phyloP scores from a whole-genome alignment of 2,113 vertebrate genomes.

The Vireo altiloquus region DNA sequence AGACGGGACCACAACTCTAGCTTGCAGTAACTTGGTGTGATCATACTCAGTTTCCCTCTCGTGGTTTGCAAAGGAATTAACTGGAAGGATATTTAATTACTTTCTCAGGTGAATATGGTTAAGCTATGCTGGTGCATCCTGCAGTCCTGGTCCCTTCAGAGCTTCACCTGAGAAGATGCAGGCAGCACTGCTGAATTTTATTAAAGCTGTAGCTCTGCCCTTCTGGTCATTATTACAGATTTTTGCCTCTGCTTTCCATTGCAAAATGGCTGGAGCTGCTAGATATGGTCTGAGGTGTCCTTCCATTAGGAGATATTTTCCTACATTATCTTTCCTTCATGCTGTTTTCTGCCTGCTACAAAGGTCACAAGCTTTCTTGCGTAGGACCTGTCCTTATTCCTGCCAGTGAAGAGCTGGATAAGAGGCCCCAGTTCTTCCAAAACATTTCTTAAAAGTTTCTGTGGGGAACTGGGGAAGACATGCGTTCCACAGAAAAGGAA shows the following conservation, averaged over 20 bases:
- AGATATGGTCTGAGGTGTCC: neutral
- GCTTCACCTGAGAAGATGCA: neutral
- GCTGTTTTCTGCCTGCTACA: neutral
- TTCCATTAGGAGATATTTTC: neutral
- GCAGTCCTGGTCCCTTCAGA: neutral
- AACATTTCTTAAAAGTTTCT: neutral
- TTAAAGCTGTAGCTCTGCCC: neutral
- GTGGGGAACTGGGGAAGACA: neutral
- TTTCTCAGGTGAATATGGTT: neutral
- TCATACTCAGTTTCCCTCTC: constrained; percentile 29
- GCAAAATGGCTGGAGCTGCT: neutral
- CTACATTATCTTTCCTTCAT: neutral
- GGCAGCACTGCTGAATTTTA: neutral
- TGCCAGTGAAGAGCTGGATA: neutral
- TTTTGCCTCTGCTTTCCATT: neutral
- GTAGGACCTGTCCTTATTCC: neutral
- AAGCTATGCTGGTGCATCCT: neutral
- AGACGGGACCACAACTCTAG: neutral
- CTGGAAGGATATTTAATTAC: constrained; percentile 12
- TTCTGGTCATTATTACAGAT: neutral
- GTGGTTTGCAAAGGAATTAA: constrained; percentile 37
- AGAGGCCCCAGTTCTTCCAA: neutral
- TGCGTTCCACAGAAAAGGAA: neutral
- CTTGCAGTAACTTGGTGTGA: neutral
- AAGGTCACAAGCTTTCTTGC: neutral